These are phyloP conservation scores for Therioaphis trifolii DNA, from an alignment of 2,888 invertebrate genomes.

Conservation along the genomic window DNA sequence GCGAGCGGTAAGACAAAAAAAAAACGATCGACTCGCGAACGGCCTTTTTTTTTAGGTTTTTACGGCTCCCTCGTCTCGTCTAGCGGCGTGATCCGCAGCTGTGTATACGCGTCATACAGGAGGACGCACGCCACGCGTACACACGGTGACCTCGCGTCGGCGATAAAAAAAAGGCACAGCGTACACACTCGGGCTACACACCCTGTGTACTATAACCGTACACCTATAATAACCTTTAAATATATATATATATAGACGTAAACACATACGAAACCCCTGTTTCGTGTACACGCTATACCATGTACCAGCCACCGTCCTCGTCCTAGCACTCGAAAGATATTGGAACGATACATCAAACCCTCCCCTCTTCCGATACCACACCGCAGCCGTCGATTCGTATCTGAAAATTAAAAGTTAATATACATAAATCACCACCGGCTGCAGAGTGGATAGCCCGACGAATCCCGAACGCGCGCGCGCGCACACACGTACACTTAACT, in stretches of 20 bases:
- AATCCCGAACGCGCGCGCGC: not conserved
- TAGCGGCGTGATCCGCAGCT: too few relatives aligned
- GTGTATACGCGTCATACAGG: too few relatives aligned
- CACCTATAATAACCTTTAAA: too few relatives aligned
- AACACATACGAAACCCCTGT: too few relatives aligned
- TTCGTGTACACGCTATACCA: not conserved
- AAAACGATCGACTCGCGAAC: too few relatives aligned
- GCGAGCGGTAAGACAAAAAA: too few relatives aligned
- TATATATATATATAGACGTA: too few relatives aligned
- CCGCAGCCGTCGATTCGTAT: not conserved
- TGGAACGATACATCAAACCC: conserved; percentile 57
- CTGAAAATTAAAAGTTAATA: conserved; percentile 59
- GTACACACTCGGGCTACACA: not conserved
- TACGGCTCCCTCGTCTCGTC: too few relatives aligned
- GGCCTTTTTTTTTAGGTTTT: too few relatives aligned
- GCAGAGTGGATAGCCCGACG: not conserved
- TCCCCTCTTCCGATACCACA: not conserved
- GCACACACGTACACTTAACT: not conserved
- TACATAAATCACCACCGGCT: conserved; percentile 51
- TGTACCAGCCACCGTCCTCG: not conserved
- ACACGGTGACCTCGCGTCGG: too few relatives aligned
- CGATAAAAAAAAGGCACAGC: too few relatives aligned
- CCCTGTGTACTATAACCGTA: not conserved
- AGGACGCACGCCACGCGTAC: too few relatives aligned
- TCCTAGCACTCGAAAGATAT: conserved; percentile 21